phyloP scores from a whole-genome alignment of 2,113 vertebrate genomes.

The Poecile atricapillus region DNA sequence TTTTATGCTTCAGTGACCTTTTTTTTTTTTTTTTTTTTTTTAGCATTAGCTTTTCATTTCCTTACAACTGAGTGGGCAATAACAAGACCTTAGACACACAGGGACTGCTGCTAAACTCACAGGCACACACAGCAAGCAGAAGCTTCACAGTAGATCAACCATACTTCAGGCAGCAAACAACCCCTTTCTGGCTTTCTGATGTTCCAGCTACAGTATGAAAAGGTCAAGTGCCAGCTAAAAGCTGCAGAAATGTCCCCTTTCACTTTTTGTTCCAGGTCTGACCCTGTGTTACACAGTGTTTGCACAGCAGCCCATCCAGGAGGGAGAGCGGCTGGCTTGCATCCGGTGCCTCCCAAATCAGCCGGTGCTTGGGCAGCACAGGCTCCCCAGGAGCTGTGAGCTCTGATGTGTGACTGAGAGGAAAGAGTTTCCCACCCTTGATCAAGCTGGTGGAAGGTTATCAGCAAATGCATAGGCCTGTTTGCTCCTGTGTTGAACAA shows the following conservation, averaged over 20 bases:
- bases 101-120: neutral
- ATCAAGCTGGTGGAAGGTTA: neutral
- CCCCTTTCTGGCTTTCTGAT: neutral
- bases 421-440: neutral
- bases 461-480: neutral
- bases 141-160: neutral
- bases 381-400: neutral
- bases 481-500: neutral
- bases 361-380: neutral
- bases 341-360: rapidly evolving
- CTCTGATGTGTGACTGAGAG: neutral
- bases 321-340: neutral
- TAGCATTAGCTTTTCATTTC: neutral
- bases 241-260: neutral
- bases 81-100: slow-evolving; percentile 7
- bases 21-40: neutral
- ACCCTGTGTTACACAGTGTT: neutral
- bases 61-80: slow-evolving; percentile 17
- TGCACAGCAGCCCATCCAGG: neutral
- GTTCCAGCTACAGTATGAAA: neutral
- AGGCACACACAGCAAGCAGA: neutral
- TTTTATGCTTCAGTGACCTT: neutral
- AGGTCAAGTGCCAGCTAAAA: neutral
- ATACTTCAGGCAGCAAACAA: neutral
- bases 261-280: rapidly evolving